Percentiles rank a stretch among this genome's conserved stretches.
phyloP scores from a whole-genome alignment of 2,888 invertebrate genomes.

The Drosophila mayaguana region DNA sequence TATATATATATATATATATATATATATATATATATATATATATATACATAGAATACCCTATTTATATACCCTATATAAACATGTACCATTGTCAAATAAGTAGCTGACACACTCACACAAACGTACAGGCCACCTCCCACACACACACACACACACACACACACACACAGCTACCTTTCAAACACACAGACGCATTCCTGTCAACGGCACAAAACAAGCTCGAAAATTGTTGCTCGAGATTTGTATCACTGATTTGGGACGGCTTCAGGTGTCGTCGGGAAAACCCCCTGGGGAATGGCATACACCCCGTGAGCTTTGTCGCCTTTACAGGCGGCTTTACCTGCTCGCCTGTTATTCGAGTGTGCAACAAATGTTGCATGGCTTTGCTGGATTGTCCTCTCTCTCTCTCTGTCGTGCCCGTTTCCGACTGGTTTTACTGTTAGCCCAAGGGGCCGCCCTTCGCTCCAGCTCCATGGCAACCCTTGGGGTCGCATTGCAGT shows the following conservation, averaged over 20 bases:
- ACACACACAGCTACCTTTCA: background rate
- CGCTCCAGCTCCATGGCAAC: conserved; percentile 68
- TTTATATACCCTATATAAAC: conserved; percentile 6
- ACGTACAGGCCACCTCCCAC: background rate
- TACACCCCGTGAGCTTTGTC: conserved; percentile 42
- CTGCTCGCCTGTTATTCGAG: conserved; percentile 35
- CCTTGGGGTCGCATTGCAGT: conserved; percentile 47
- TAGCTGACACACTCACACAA: conserved; percentile 7
- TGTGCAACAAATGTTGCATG: conserved; percentile 55
- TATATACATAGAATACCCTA: background rate
- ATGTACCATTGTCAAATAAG: conserved; percentile 3
- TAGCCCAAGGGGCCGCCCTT: conserved; percentile 9
- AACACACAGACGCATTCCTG: conserved; percentile 10
- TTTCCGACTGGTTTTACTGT: conserved; percentile 35
- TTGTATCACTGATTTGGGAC: conserved; percentile 54
- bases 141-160: background rate
- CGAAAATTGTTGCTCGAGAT: conserved; percentile 62
- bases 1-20: too few species aligned
- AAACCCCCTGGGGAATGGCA: conserved; percentile 1
- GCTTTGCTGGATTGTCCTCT: background rate
- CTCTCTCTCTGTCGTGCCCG: background rate
- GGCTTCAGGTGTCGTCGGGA: conserved; percentile 22
- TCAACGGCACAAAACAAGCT: conserved; percentile 47
- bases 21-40: conserved; percentile 1
- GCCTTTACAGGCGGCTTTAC: conserved; percentile 34